Evolutionary conservation across 2,113 vertebrate genomes (phyloP).

Genomic region (Poecile atricapillus): DNA sequence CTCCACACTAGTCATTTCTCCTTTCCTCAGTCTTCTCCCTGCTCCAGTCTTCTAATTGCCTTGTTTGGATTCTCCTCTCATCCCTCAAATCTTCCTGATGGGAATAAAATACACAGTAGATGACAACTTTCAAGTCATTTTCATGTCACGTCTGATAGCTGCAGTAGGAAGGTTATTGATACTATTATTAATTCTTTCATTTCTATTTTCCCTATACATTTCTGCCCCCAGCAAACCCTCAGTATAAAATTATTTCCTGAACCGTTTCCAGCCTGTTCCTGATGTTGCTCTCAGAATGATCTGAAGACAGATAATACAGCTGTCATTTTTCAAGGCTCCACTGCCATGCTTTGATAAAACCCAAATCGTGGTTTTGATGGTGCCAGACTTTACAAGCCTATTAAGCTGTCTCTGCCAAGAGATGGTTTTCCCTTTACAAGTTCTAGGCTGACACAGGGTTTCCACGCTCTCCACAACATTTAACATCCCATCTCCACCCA

Average conservation of each 20-base stretch:
- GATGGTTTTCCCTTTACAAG: constrained; percentile 25
- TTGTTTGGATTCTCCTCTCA: constrained; percentile 40
- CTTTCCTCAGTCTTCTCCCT: background rate
- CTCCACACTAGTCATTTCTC: background rate
- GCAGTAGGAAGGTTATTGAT: constrained; percentile 32
- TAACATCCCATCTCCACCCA: background rate
- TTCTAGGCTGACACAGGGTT: constrained; percentile 15
- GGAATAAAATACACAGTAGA: constrained; percentile 18
- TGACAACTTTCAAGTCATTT: constrained; percentile 40
- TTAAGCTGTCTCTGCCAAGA: constrained; percentile 54
- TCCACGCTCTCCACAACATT: background rate
- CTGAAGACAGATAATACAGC: constrained; percentile 49
- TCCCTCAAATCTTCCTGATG: constrained; percentile 8
- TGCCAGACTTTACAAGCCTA: constrained; percentile 54
- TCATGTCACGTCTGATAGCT: background rate
- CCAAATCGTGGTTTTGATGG: constrained; percentile 36
- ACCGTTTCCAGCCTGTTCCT: constrained; percentile 30
- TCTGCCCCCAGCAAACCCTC: constrained; percentile 49
- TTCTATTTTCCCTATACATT: constrained; percentile 10
- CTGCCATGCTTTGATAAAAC: constrained; percentile 53
- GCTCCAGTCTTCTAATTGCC: constrained; percentile 16
- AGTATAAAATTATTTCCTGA: constrained; percentile 9
- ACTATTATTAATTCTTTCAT: constrained; percentile 53
- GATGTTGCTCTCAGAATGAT: constrained; percentile 8
- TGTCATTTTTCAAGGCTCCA: constrained; percentile 53